Conservation (phyloP, 2,113 vertebrate species). For the Brachionichthys hirsutus region DNA sequence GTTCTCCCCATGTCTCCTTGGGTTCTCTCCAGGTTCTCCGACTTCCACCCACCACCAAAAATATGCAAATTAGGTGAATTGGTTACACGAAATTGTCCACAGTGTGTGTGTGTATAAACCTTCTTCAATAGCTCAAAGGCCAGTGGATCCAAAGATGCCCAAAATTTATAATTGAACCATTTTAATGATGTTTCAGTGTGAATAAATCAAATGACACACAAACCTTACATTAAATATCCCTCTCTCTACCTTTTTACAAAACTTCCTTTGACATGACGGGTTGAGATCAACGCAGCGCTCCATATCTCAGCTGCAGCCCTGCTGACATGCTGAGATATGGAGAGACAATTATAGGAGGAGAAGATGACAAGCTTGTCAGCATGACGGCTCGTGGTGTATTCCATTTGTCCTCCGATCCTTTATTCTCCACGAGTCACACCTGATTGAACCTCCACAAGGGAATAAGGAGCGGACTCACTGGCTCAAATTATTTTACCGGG, state of each 20-base stretch:
- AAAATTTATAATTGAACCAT: too few species aligned
- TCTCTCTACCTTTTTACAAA: conserved; percentile 3
- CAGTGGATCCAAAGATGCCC: too few species aligned
- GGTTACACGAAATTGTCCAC: too few species aligned
- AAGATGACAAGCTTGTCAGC: conserved; percentile 62
- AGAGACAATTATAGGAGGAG: conserved; percentile 62
- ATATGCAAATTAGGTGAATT: too few species aligned
- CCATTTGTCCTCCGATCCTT: conserved; percentile 61
- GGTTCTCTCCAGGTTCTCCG: too few species aligned
- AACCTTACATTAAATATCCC: neutral
- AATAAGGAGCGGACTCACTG: conserved; percentile 23
- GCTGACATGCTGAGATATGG: conserved; percentile 54
- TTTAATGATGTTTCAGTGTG: too few species aligned
- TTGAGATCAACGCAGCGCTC: conserved; percentile 36
- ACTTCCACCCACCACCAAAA: too few species aligned
- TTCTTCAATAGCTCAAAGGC: too few species aligned
- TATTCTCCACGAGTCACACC: conserved; percentile 61
- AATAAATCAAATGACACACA: too few species aligned
- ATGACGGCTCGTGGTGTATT: conserved; percentile 57
- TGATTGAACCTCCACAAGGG: conserved; percentile 52
- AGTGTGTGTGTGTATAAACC: too few species aligned
- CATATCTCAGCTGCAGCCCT: conserved; percentile 34
- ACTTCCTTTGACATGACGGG: conserved; percentile 24
- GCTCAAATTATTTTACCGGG: conserved; percentile 8
- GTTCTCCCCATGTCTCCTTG: too few species aligned